A percentile compares a stretch with the other conserved stretches of the same genome.
Conservation (phyloP, 1,140 invertebrate genomes). For the Drosophila murphyi region DNA sequence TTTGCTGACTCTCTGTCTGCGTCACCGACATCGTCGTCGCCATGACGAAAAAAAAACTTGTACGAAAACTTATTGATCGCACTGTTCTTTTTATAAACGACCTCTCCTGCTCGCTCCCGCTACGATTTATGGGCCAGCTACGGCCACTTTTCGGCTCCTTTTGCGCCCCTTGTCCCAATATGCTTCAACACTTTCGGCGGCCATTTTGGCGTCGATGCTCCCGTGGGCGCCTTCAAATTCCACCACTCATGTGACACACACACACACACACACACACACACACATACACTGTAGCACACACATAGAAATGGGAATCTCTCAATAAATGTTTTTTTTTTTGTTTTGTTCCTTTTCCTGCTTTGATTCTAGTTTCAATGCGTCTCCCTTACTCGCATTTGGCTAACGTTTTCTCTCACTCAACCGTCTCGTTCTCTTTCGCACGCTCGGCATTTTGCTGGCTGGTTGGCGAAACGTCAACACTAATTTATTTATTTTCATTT, state of each 20-base stretch:
- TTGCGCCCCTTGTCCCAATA: slow-evolving; percentile 49
- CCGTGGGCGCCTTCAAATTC: slow-evolving; percentile 63
- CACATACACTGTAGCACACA: neutral
- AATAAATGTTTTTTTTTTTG: slow-evolving; percentile 56
- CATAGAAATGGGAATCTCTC: slow-evolving; percentile 49
- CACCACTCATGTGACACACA: slow-evolving; percentile 62
- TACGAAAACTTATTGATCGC: slow-evolving; percentile 60
- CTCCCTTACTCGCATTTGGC: slow-evolving; percentile 19
- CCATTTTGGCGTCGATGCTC: slow-evolving; percentile 71
- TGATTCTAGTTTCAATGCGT: slow-evolving; percentile 30
- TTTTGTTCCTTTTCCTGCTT: slow-evolving; percentile 35
- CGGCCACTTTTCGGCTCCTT: slow-evolving; percentile 16
- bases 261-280: slow-evolving; percentile 24
- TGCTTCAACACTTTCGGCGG: slow-evolving; percentile 77
- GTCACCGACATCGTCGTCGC: slow-evolving; percentile 32
- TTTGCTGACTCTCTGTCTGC: slow-evolving; percentile 44
- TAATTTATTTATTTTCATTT: slow-evolving; percentile 68
- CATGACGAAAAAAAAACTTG: slow-evolving; percentile 43
- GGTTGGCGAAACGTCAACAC: slow-evolving; percentile 41
- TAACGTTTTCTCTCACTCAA: neutral
- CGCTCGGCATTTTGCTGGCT: slow-evolving; percentile 18
- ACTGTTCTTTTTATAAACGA: slow-evolving; percentile 35
- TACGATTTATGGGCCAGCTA: neutral
- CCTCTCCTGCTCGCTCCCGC: neutral
- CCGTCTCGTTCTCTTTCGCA: slow-evolving; percentile 9